These are phyloP conservation scores for Drosophila nannoptera DNA, from an alignment of 1,140 invertebrate genomes.

Conservation along the genomic window DNA sequence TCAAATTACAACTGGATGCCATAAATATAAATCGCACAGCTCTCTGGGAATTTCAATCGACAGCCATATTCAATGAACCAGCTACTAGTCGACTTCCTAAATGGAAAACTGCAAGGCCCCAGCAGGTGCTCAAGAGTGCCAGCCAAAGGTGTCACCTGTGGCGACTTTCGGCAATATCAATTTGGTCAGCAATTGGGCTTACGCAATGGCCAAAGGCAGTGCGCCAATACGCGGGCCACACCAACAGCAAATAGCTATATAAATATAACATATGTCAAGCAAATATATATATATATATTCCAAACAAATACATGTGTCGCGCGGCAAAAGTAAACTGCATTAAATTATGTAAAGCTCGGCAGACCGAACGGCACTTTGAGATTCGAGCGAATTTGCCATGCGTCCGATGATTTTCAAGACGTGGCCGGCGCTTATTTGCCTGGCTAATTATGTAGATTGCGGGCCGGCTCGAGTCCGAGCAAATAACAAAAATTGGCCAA, in stretches of 20 bases:
- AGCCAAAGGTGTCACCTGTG: constrained; percentile 47
- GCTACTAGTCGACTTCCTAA: constrained; percentile 36
- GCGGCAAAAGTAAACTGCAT: constrained; percentile 56
- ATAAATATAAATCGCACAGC: background rate
- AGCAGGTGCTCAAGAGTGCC: constrained; percentile 12
- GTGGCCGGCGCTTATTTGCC: constrained; percentile 48
- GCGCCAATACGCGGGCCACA: constrained; percentile 5
- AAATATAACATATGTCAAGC: no score
- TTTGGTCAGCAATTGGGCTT: constrained; percentile 54
- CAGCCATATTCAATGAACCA: constrained; percentile 5
- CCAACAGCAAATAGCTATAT: constrained; percentile 36
- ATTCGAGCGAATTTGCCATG: constrained; percentile 12
- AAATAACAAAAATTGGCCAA: constrained; percentile 42
- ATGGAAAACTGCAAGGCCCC: constrained; percentile 33
- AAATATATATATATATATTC: constrained; percentile 22
- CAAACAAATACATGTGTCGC: constrained; percentile 38
- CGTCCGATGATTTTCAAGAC: constrained; percentile 19
- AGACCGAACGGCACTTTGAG: constrained; percentile 14
- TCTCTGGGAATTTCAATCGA: background rate
- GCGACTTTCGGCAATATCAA: constrained; percentile 50
- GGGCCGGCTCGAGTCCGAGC: constrained; percentile 17
- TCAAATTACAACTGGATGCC: no score
- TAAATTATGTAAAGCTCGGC: constrained; percentile 64
- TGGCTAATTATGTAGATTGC: constrained; percentile 58
- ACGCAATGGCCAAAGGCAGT: constrained; percentile 32